Conservation (phyloP, 2,113 vertebrate genomes). For the Rhabdomys dilectus region DNA sequence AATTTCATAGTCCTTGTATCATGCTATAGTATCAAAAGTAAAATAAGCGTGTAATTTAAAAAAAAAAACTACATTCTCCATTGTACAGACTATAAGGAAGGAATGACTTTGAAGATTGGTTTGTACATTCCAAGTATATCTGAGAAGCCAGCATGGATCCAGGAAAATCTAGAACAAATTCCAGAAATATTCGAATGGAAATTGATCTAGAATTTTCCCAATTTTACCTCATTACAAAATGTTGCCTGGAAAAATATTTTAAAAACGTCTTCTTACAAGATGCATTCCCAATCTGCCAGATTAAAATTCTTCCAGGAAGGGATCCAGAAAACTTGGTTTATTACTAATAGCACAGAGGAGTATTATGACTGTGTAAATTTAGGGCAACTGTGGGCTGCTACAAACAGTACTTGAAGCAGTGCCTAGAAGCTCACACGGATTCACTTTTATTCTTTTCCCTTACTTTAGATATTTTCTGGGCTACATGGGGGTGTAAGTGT, state of each 20-base stretch:
- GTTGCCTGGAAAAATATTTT: background rate
- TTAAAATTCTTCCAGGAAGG: background rate
- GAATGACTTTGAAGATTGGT: background rate
- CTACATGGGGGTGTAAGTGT: background rate
- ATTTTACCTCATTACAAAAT: background rate
- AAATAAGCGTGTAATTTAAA: background rate
- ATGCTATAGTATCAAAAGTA: too few relatives aligned
- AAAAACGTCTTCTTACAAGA: background rate
- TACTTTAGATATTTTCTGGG: background rate
- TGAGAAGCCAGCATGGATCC: background rate
- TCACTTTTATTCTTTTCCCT: background rate
- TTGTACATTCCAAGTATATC: background rate
- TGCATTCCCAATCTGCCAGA: background rate
- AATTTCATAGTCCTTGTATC: too few relatives aligned
- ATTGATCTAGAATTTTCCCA: background rate
- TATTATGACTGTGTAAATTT: background rate
- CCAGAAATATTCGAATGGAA: background rate
- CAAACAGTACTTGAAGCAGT: background rate
- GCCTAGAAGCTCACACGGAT: background rate
- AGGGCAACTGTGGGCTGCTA: background rate
- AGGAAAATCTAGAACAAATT: background rate
- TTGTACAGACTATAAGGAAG: background rate
- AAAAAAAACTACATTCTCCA: background rate
- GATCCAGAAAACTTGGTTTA: background rate
- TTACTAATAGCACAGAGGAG: background rate